phyloP scores from a whole-genome alignment of 1,140 invertebrate species.

The Aplysia californica region DNA sequence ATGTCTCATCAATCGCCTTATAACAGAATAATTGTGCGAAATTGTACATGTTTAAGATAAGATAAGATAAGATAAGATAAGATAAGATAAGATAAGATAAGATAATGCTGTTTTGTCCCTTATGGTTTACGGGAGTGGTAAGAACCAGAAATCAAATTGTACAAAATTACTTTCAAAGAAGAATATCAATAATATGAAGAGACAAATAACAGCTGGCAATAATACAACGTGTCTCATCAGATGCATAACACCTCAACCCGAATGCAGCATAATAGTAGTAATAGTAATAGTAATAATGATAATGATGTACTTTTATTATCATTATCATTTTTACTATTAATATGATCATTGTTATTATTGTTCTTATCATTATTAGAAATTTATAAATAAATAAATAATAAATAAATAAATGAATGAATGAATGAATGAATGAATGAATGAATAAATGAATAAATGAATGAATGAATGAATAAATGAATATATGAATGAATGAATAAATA shows the following conservation, averaged over 20 bases:
- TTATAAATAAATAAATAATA: neutral
- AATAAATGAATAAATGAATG: too few relatives aligned
- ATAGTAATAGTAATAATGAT: neutral
- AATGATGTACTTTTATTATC: neutral
- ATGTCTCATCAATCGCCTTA: too few relatives aligned
- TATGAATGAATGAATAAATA: too few relatives aligned
- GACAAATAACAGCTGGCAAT: neutral
- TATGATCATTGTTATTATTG: neutral
- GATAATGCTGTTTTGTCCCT: neutral
- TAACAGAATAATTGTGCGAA: too few relatives aligned
- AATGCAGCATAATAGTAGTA: neutral
- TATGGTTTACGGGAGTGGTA: neutral
- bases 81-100: neutral
- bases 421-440: too few relatives aligned
- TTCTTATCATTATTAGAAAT: neutral
- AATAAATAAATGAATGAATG: too few relatives aligned
- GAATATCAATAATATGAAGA: neutral
- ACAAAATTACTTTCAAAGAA: neutral
- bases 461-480: too few relatives aligned
- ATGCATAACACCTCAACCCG: neutral
- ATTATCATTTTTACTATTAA: neutral
- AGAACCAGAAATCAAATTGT: neutral
- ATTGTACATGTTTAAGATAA: neutral
- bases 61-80: neutral
- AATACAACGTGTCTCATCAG: neutral